phyloP scores from a whole-genome alignment of 2,113 vertebrate genomes.

The Solenodon paradoxus region DNA sequence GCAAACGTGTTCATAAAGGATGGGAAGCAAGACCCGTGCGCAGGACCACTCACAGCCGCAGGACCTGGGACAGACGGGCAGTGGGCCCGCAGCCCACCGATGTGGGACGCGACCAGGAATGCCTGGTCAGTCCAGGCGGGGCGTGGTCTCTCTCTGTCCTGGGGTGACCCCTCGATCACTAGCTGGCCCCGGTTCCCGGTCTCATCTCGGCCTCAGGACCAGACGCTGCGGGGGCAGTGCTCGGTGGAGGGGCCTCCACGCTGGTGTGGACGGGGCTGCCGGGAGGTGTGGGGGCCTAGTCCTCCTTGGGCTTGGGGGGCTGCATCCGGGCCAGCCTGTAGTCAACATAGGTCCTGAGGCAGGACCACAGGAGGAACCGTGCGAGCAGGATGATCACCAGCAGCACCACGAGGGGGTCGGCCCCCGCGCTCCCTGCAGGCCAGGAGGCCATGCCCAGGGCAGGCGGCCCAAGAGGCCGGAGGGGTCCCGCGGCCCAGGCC shows the following conservation, averaged over 20 bases:
- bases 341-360: slow-evolving; percentile 80
- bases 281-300: slow-evolving; percentile 1
- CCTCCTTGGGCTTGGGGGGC: slow-evolving; percentile 71
- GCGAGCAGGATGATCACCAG: slow-evolving; percentile 81
- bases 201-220: background rate
- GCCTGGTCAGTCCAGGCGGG: background rate
- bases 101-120: accelerated
- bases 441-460: background rate
- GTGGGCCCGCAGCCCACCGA: accelerated
- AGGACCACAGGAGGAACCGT: slow-evolving; percentile 85
- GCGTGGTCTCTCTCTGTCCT: accelerated
- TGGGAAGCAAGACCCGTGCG: background rate
- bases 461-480: slow-evolving; percentile 79
- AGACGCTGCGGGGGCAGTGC: accelerated
- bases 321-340: slow-evolving; percentile 74
- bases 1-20: background rate
- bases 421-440: slow-evolving; percentile 55
- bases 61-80: background rate
- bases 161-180: no score
- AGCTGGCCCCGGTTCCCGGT: background rate
- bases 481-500: background rate
- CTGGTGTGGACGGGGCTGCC: background rate
- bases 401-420: slow-evolving; percentile 80
- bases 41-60: background rate
- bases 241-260: background rate